phyloP scores from a whole-genome alignment of 2,888 invertebrate species.

The Ophion obscuratus region DNA sequence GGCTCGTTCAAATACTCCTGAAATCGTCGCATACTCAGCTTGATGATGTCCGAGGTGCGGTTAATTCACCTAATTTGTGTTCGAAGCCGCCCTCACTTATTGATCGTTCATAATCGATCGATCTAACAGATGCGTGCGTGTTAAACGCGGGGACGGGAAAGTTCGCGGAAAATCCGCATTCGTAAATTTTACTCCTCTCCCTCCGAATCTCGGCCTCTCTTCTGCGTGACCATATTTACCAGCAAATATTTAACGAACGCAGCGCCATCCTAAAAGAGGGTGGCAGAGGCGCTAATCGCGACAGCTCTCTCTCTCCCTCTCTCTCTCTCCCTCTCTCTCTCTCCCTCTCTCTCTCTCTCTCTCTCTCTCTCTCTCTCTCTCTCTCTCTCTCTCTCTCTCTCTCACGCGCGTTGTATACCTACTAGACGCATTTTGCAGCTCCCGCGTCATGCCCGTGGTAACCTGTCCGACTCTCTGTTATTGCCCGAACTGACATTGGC shows the following conservation, averaged over 20 bases:
- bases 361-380: constrained; percentile 29
- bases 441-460: constrained; percentile 50
- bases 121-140: constrained; percentile 48
- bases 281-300: constrained; percentile 71
- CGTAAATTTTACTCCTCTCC: constrained; percentile 23
- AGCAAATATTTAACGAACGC: constrained; percentile 76
- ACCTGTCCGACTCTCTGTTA: constrained; percentile 51
- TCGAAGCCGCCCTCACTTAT: constrained; percentile 45
- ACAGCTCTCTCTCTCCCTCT: constrained; percentile 55
- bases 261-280: constrained; percentile 31
- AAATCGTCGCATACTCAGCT: not conserved
- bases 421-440: constrained; percentile 17
- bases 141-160: constrained; percentile 8
- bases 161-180: constrained; percentile 15
- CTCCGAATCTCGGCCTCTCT: constrained; percentile 49
- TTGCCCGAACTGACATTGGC: constrained; percentile 63
- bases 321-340: constrained; percentile 1
- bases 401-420: not conserved
- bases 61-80: constrained; percentile 39
- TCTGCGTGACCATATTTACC: constrained; percentile 72
- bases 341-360: not conserved
- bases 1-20: not conserved
- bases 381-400: constrained; percentile 17
- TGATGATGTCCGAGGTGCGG: not conserved
- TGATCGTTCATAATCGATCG: constrained; percentile 64